Evolutionary conservation across 2,797 vertebrate species (phyloP).

Genomic region (Melopsittacus undulatus): DNA sequence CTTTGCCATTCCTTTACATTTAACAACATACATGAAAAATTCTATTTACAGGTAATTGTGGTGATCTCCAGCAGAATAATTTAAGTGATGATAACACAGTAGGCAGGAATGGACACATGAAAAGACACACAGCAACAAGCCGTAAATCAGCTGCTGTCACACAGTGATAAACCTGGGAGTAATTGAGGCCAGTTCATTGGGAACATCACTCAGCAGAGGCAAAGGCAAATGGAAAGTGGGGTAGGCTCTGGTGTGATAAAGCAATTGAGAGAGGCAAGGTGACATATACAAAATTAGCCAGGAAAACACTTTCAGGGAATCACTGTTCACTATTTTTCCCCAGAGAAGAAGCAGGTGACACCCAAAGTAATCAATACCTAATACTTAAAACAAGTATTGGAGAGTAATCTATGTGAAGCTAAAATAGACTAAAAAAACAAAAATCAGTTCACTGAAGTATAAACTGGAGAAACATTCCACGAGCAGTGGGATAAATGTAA

Average conservation of each 20-base stretch:
- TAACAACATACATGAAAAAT: not conserved
- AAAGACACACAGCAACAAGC: not conserved
- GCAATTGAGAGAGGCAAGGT: not conserved
- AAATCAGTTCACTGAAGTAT: not conserved
- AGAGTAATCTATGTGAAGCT: not conserved
- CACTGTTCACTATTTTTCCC: not conserved
- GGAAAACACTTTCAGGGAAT: not conserved
- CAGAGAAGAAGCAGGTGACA: not conserved
- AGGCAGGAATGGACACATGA: not conserved
- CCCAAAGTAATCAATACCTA: not conserved
- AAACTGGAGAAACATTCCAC: not conserved
- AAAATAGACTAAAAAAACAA: not conserved
- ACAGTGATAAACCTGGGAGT: not conserved
- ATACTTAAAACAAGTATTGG: not conserved
- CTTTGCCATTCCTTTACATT: not conserved
- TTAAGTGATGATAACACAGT: not conserved
- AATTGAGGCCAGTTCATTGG: not conserved
- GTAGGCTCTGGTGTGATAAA: not conserved
- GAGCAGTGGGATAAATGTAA: not conserved
- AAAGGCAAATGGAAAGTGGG: not conserved
- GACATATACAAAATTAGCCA: not conserved
- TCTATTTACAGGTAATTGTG: not conserved
- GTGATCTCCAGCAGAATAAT: not conserved
- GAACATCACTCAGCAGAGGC: constrained; percentile 1
- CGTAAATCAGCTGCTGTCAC: not conserved